Base-by-base conservation (phyloP, 1,140 invertebrate genomes). In the Meloidogyne hapla region DNA sequence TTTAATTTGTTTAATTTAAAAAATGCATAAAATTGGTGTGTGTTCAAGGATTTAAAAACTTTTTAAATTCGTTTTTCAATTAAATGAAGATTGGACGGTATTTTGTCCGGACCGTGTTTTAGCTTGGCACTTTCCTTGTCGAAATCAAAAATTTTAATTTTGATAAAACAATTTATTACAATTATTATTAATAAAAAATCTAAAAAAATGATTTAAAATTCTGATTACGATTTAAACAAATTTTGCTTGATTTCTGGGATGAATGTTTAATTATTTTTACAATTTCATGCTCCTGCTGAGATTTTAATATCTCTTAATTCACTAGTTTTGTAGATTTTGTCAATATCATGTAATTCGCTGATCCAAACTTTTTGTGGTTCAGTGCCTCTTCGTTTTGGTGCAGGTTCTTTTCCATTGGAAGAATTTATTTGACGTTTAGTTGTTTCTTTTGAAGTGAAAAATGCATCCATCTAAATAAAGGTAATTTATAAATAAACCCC, bases 331-430 rank as follows among this genome's bases (percentile, higher is more conserved):
- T 80, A 80, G n/a, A 80, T 25, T 69, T 79, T 79, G 74, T 80
- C 79, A 40, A 80, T 80, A 67, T 80, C 79, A 62, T 56, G 82
- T 10, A 80, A 62, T 28, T 80, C 78, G 61, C 79, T 80, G 38
- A 80, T 80, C 79, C 79, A 80, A 69, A 81, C 33, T 74, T 80
- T 80, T 64, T 80, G 79, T 21, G 61, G 71, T 56, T 76, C 79
- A 13, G 77, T 69, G 21, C 69, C 18, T 13, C 73, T 71, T n/a
- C 56, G 25, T 25, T 79, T 79, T 62, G 68, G 56, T 9, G 33
- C n/a, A 61, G 56, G 56, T 64, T 61, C 71, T 38, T 21, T 15
- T 38, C 42, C 48, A 28, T 72, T 63, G 10, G 38, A 13, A n/a
- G 38, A 13, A 1, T 23, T 56, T 13, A 63, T 25, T 26, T 33